Base-by-base conservation (phyloP, 1,140 invertebrate genomes). In the Patella vulgata region DNA sequence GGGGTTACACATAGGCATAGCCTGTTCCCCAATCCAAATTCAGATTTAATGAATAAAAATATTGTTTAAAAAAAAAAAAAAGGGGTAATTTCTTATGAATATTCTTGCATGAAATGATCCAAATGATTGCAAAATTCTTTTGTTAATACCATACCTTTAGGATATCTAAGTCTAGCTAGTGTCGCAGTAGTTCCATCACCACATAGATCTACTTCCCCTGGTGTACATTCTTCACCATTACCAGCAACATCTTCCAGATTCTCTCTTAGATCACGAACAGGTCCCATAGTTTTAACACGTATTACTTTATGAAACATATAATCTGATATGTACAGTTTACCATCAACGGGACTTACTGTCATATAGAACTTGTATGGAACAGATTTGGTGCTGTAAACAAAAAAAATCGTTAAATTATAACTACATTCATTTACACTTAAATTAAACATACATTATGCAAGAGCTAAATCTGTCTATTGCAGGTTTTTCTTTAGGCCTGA, bases 331-430 rank as follows among this genome's bases (percentile, higher is more conserved):
- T 95, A 97, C 0, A 98, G 87, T 1, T 90, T 90, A n/a, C 94
- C 94, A 83, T 97, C 94, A 11, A 97, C 86, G 0, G 96, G 95
- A 75, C 93, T 96, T 21, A 97, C 85, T 0, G 95, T 93, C 87
- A 98, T 93, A 85, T 96, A 95, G 80, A 97, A 97, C 54, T 96
- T 92, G 84, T 98, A 97, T 0, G 94, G 95, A 0, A 97, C 94
- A 66, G 92, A 87, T 0, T 94, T 94, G 11, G 94, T 93, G 82
- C 93, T 94, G 86, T 44, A 82, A 85, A 43, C 12, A 39, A 28
- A 40, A 59, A 67, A 5, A 54, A 40, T 17, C 12, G 25, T 25
- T 48, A 25, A 11, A 19, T 31, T 25, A 28, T 31, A 28, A 17
- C 6, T 12, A 54, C 30, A 25, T n/a, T n/a, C n/a, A n/a, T n/a